Base-by-base conservation (phyloP, 2,888 invertebrate species). In the Blastobasis lacticolella region DNA sequence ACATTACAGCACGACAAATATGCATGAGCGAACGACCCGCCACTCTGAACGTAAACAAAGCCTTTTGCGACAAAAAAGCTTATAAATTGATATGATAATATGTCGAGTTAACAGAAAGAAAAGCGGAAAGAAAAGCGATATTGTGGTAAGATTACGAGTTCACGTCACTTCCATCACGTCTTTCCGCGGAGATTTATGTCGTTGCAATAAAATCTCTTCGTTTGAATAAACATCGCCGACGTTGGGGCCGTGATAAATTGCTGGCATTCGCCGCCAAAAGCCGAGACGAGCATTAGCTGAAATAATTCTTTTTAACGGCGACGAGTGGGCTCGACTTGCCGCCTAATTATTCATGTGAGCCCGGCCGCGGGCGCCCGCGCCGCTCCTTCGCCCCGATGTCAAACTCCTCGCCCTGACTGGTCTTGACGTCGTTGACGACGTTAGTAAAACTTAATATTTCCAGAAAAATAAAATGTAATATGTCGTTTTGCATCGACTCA, bases 191-290 rank as follows among this genome's bases (percentile, higher is more conserved):
- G 81, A 83, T 83, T 85, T 81, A 85, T 83, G 79, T 80, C 74
- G 74, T 81, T 81, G 80, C 82, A 83, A 86, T 85, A 83, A 85
- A 84, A 85, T 81, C 77, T 78, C 77, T 74, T 80, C 78, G 78
- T 85, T 84, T 83, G 86, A 85, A 86, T 86, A 85, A 86, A 85
- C 83, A 86, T 83, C 78, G 77, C 75, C 64, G 62, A 62, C 58
- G 69, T 62, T 64, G 70, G 71, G 69, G 68, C 71, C 72, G 82
- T 86, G 82, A 86, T 82, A 86, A 86, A 87, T 85, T 75, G 77
- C 81, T 66, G 54, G 64, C 69, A 71, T 67, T 75, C 69, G 68
- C 73, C 75, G 79, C 79, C 81, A 78, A 77, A 76, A 78, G 74
- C 75, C 74, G 75, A 74, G 76, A 74, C 71, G 75, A 75, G 71